phyloP scores from a whole-genome alignment of 2,888 invertebrate genomes.

The Dexiosoma caninum region DNA sequence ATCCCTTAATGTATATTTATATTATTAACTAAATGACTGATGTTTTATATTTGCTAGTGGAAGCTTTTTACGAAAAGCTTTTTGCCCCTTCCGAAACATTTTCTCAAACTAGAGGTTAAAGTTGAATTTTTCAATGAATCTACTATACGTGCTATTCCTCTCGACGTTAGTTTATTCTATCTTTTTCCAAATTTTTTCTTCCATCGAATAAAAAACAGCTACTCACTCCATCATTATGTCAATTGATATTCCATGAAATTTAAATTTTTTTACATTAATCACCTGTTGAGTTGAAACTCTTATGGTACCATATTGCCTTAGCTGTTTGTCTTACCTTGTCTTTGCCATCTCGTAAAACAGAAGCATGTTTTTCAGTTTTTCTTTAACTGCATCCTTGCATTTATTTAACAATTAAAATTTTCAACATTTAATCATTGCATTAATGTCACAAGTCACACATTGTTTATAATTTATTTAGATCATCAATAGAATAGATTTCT shows the following conservation, averaged over 20 bases:
- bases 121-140: slow-evolving; percentile 48
- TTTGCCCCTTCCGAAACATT: neutral
- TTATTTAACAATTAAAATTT: slow-evolving; percentile 63
- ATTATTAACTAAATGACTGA: too few relatives aligned
- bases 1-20: too few relatives aligned
- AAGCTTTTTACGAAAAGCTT: neutral
- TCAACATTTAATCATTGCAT: slow-evolving; percentile 63
- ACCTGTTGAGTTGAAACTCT: slow-evolving; percentile 46
- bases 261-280: slow-evolving; percentile 51
- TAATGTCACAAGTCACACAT: slow-evolving; percentile 64
- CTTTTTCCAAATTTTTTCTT: neutral
- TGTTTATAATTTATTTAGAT: slow-evolving; percentile 62
- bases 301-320: slow-evolving; percentile 22
- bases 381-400: slow-evolving; percentile 53
- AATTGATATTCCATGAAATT: slow-evolving; percentile 64
- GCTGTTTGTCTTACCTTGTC: slow-evolving; percentile 22
- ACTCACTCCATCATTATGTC: slow-evolving; percentile 62
- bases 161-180: slow-evolving; percentile 28
- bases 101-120: slow-evolving; percentile 52
- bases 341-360: slow-evolving; percentile 47
- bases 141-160: slow-evolving; percentile 54
- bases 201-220: slow-evolving; percentile 23
- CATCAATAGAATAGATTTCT: slow-evolving; percentile 44
- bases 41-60: neutral
- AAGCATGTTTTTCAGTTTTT: slow-evolving; percentile 27